Evolutionary conservation across 2,888 invertebrate genomes (phyloP), one percentile per base, ranked within the genome.

Genomic region (Helicoverpa assulta): DNA sequence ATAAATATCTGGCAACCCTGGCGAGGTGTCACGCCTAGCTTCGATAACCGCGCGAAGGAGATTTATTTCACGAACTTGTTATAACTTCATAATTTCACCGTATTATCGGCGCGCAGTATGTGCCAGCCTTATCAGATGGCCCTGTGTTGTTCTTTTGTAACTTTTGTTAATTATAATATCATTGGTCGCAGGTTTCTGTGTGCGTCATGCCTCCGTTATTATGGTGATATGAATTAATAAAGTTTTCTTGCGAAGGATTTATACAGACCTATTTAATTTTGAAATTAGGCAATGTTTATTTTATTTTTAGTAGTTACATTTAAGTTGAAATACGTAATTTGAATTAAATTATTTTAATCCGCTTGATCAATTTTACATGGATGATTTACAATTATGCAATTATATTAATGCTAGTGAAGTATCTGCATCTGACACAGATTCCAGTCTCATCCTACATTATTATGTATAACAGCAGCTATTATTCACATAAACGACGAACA

Each of bases 41-140:
- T 70, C 72, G 94, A 94, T 94, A 94, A 94, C 93, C 93, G 89
- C 91, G 86, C 87, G 85, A 88, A 87, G 76, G 91, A 95, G 94
- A 94, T 95, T 94, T 95, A 95, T 95, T 93, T 90, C 85, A 81
- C 83, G 83, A 94, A 95, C 92, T 94, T 94, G 92, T 93, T 94
- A 92, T 87, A 95, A 95, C 93, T 95, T 94, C 89, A 92, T 93
- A 92, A 94, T 94, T 93, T 92, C 88, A 77, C 83, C 86, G 93
- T 86, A 94, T 94, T 93, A 93, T 93, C 93, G 90, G 89, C 85
- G 85, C 85, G 85, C 86, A 85, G 89, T 90, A 89, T 92, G 92
- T 89, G 90, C 71, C 81, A 81, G 76, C 86, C 82, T 88, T 89
- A 88, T 88, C 87, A 80, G 80, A 82, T 83, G 75, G 74, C 67